Conservation (phyloP, 1,140 invertebrate genomes). For the Manduca sexta region DNA sequence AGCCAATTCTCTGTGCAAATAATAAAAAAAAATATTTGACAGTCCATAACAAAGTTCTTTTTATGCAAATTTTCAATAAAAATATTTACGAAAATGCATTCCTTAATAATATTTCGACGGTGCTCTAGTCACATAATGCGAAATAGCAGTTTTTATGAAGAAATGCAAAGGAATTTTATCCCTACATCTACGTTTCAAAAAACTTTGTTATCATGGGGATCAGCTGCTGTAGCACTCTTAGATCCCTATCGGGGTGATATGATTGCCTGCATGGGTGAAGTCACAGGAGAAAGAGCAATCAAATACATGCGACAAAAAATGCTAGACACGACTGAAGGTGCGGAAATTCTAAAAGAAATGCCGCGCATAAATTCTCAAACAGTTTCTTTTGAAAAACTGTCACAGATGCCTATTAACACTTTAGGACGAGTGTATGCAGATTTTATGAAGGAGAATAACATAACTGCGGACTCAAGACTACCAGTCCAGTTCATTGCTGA, state of each 20-base stretch:
- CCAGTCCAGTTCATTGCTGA: constrained; percentile 95
- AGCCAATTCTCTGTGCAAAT: too few relatives aligned
- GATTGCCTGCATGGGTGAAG: constrained; percentile 95
- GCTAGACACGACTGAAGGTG: constrained; percentile 78
- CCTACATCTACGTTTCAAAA: constrained; percentile 83
- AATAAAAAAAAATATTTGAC: too few relatives aligned
- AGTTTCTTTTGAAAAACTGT: constrained; percentile 84
- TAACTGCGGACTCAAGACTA: constrained; percentile 93
- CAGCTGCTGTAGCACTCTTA: constrained; percentile 82
- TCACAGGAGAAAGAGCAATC: constrained; percentile 84
- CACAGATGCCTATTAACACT: constrained; percentile 82
- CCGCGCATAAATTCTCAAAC: constrained; percentile 91
- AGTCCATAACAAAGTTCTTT: too few relatives aligned
- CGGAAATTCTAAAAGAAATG: constrained; percentile 81
- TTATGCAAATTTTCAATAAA: too few relatives aligned
- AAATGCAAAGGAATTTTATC: constrained; percentile 78
- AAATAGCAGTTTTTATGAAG: constrained; percentile 35
- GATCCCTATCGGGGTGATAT: constrained; percentile 90
- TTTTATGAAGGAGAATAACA: constrained; percentile 88
- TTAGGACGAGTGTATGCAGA: constrained; percentile 89
- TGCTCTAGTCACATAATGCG: constrained; percentile 7
- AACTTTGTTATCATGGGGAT: constrained; percentile 83
- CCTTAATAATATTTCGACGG: constrained; percentile 17
- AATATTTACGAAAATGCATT: constrained; percentile 1
- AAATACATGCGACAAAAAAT: constrained; percentile 80